These are phyloP conservation scores for Perizoma affinitatum DNA, from an alignment of 2,888 invertebrate species.

Conservation along the genomic window DNA sequence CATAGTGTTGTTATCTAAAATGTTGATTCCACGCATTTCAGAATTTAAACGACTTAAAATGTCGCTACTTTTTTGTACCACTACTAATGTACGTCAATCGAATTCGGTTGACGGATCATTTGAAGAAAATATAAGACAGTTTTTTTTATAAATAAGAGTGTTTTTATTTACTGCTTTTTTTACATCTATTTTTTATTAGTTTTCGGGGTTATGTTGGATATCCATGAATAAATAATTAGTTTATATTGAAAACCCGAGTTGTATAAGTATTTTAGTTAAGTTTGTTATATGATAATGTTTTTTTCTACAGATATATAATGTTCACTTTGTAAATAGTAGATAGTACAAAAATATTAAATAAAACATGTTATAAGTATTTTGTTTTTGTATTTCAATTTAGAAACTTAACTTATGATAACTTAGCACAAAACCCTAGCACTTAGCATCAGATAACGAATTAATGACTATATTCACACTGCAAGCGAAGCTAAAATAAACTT, in stretches of 20 bases:
- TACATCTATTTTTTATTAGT: not conserved
- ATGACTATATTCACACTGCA: too few relatives aligned
- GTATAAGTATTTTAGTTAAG: conserved; percentile 65
- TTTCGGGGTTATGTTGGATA: too few relatives aligned
- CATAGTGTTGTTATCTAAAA: too few relatives aligned
- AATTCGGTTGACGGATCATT: too few relatives aligned
- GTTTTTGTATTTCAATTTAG: conserved; percentile 44
- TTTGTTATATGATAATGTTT: conserved; percentile 70
- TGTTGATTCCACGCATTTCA: too few relatives aligned
- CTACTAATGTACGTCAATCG: too few relatives aligned
- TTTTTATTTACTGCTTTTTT: conserved; percentile 13
- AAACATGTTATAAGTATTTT: conserved; percentile 61
- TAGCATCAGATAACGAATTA: too few relatives aligned
- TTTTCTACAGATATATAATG: conserved; percentile 77
- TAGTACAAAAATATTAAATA: conserved; percentile 82
- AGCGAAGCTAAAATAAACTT: too few relatives aligned
- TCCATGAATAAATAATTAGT: conserved; percentile 5
- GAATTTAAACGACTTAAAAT: too few relatives aligned
- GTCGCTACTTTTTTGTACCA: too few relatives aligned
- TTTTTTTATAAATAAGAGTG: conserved; percentile 17
- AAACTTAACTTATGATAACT: conserved; percentile 16
- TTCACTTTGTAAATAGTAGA: conserved; percentile 81
- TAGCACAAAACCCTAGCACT: too few relatives aligned
- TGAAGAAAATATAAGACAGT: not conserved
- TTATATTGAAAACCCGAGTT: conserved; percentile 44